A percentile compares a stretch with the other conserved stretches of the same genome.
phyloP scores from a whole-genome alignment of 2,888 invertebrate genomes.

The Helleia helle region DNA sequence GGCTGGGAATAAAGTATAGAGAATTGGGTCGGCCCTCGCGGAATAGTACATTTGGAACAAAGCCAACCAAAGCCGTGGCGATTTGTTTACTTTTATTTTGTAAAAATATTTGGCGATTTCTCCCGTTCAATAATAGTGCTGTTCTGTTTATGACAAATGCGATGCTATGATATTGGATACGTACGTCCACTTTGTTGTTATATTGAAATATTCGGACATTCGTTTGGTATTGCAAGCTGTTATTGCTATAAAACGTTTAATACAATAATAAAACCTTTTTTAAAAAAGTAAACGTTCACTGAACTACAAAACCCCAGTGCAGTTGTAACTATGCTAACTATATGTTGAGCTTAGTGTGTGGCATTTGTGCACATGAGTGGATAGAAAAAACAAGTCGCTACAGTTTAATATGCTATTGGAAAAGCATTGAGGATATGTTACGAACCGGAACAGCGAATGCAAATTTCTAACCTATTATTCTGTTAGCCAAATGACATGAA shows the following conservation, averaged over 20 bases:
- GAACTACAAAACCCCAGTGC: no score
- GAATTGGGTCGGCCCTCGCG: conserved; percentile 56
- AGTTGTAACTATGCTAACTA: no score
- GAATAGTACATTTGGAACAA: conserved; percentile 50
- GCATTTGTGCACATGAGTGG: no score
- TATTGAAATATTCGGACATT: not conserved
- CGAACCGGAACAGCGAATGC: not conserved
- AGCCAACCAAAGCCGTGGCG: conserved; percentile 45
- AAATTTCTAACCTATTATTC: not conserved
- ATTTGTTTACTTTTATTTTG: conserved; percentile 50
- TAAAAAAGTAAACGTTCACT: no score
- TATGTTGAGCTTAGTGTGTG: no score
- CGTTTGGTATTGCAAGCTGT: no score
- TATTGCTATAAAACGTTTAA: no score
- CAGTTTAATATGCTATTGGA: not conserved
- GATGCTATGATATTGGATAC: conserved; percentile 16
- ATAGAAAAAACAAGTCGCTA: no score
- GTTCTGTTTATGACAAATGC: conserved; percentile 23
- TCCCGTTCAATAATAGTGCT: conserved; percentile 29
- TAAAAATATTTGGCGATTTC: conserved; percentile 43
- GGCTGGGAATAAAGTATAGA: conserved; percentile 51
- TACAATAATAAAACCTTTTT: no score
- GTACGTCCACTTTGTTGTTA: not conserved
- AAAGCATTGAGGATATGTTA: not conserved
- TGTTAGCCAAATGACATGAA: conserved; percentile 3